phyloP scores from a whole-genome alignment of 2,888 invertebrate genomes.

The Nephrotoma appendiculata region DNA sequence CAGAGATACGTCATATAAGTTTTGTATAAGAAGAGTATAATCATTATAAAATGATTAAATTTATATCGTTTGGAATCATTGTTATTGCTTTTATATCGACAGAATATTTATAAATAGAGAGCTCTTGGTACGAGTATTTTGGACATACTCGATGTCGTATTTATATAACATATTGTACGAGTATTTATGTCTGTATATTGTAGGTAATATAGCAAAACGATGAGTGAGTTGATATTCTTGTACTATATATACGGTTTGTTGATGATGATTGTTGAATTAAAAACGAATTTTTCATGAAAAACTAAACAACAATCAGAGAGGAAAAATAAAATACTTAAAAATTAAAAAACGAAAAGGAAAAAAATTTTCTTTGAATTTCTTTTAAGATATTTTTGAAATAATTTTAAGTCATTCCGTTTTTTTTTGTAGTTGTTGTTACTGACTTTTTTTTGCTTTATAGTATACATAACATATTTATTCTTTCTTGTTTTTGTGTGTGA shows the following conservation, averaged over 20 bases:
- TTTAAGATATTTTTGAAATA: neutral
- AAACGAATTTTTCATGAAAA: neutral
- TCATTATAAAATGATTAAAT: neutral
- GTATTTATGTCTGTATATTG: neutral
- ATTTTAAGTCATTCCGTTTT: neutral
- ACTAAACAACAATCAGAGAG: neutral
- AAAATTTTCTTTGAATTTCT: neutral
- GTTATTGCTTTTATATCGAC: neutral
- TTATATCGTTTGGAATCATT: neutral
- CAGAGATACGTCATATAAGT: neutral
- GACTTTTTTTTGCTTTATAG: neutral
- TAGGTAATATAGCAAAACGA: neutral
- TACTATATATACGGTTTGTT: neutral
- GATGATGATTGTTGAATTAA: neutral
- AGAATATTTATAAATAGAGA: neutral
- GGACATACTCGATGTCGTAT: neutral
- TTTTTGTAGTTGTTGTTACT: neutral
- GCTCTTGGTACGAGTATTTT: neutral
- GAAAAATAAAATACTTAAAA: neutral
- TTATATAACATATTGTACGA: neutral
- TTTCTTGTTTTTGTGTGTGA: conserved; percentile 1
- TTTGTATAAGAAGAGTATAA: neutral
- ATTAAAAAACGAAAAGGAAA: neutral
- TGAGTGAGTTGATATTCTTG: neutral
- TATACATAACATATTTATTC: neutral